Base-by-base conservation (phyloP, 2,113 vertebrate species). In the Muscicapa adusta region DNA sequence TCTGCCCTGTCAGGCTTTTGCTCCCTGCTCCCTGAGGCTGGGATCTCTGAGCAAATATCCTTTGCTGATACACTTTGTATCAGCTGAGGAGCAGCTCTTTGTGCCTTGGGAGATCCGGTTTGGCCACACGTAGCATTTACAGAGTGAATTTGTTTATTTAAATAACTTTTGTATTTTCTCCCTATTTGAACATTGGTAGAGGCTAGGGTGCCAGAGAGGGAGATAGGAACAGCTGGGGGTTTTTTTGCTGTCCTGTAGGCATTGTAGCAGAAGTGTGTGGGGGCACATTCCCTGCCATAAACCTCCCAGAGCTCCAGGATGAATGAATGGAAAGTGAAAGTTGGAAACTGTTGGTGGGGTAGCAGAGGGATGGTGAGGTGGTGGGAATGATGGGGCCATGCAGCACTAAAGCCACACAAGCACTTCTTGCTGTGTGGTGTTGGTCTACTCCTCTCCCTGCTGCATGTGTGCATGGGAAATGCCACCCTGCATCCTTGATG, bases 191-290 rank as follows among this genome's bases (percentile, higher is more conserved):
- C 16, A 11, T 0, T 34, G 50, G 33, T 36, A 34, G 50, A 47
- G 74, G 20, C 20, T 48, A 15, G 15, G 29, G n/a, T 83, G 11
- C 51, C 65, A 70, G 34, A 85, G 26, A 38, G 73, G 58, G 56
- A 67, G 43, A 63, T 23, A 43, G 47, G 33, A 91, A 28, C 9
- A 67, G 54, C 0, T 63, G 62, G 23, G 14, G 9, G 42, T 84
- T 76, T 57, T 4, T 22, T 51, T 56, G 67, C 66, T 67, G 53
- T 38, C 42, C 42, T 31, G 25, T n/a, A n/a, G n/a, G n/a, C n/a
- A n/a, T n/a, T n/a, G n/a, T n/a, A 34, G 40, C 1, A 4, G 36
- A 26, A 36, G 42, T 47, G 10, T 24, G 56, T 0, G 7, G 48
- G 54, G 54, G n/a, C 0, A 4, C 1, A 0, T 33, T 79, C 53